Conservation (phyloP, 1,140 invertebrate genomes). For the Grapholita molesta region DNA sequence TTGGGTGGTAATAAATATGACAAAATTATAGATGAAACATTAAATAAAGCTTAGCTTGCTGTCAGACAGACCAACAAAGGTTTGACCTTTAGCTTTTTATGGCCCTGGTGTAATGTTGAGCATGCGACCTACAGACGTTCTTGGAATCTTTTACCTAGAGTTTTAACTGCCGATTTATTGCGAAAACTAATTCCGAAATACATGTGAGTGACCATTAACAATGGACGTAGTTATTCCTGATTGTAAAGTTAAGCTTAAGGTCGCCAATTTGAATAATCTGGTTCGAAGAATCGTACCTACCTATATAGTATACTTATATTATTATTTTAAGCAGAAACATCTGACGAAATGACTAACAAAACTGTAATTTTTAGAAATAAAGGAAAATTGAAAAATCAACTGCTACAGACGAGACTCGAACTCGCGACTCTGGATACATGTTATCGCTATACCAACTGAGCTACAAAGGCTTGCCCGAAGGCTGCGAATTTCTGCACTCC, state of each 20-base stretch:
- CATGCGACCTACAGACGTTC: conserved; percentile 18
- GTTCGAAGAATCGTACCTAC: too few relatives aligned
- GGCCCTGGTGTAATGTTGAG: background rate
- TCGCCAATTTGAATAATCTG: background rate
- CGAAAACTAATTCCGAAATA: conserved; percentile 2
- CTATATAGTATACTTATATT: too few relatives aligned
- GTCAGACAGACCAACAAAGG: conserved; percentile 5
- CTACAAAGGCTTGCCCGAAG: too few relatives aligned
- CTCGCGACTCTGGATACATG: too few relatives aligned
- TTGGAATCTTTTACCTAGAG: background rate
- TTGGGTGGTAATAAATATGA: background rate
- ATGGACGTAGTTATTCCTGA: background rate
- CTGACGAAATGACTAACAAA: too few relatives aligned
- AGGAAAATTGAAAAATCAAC: too few relatives aligned
- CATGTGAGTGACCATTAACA: background rate
- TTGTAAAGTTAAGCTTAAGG: background rate
- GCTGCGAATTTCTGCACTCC: too few relatives aligned
- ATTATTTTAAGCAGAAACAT: too few relatives aligned
- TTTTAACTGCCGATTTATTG: conserved; percentile 11
- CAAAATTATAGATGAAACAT: background rate
- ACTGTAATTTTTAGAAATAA: too few relatives aligned
- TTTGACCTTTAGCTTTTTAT: conserved; percentile 14
- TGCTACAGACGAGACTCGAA: too few relatives aligned
- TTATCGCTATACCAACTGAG: too few relatives aligned
- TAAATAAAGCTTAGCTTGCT: background rate